A percentile compares a stretch with the other conserved stretches of the same genome.
These are phyloP conservation scores for Pachypsylla venusta DNA, from an alignment of 1,140 invertebrate species.

Conservation along the genomic window DNA sequence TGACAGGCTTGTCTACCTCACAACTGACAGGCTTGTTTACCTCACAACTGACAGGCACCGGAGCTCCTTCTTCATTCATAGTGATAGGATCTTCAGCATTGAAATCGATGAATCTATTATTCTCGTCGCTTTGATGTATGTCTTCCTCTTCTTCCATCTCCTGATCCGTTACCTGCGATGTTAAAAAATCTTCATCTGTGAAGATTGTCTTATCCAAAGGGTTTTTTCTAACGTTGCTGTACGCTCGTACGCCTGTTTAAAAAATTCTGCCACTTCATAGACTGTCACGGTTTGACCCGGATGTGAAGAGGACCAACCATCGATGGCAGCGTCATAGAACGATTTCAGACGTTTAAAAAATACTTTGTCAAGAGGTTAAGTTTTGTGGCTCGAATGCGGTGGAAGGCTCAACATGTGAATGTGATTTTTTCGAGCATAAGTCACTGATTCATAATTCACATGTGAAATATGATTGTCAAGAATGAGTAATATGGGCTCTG, in stretches of 20 bases:
- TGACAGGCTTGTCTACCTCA: neutral
- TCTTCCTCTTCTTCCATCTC: neutral
- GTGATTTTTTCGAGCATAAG: neutral
- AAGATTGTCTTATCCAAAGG: neutral
- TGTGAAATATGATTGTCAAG: slow-evolving; percentile 25
- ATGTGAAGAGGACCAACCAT: neutral
- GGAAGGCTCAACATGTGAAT: too few relatives aligned
- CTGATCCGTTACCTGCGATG: neutral
- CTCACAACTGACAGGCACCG: neutral
- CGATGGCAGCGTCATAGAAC: neutral
- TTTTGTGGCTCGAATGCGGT: too few relatives aligned
- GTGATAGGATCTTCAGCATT: neutral
- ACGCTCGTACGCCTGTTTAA: neutral
- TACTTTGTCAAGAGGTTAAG: too few relatives aligned
- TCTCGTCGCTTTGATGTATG: neutral
- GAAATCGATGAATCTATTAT: neutral
- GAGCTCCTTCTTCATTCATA: neutral
- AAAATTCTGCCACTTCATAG: neutral
- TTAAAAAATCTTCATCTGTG: neutral
- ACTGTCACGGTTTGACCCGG: neutral
- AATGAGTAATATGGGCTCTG: slow-evolving; percentile 23
- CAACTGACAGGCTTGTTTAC: neutral
- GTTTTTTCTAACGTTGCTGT: neutral
- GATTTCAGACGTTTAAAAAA: neutral
- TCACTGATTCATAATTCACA: neutral